Percentiles rank a stretch among this genome's conserved stretches.
These are phyloP conservation scores for Drosophila lini DNA, from an alignment of 1,140 invertebrate genomes.

Conservation along the genomic window DNA sequence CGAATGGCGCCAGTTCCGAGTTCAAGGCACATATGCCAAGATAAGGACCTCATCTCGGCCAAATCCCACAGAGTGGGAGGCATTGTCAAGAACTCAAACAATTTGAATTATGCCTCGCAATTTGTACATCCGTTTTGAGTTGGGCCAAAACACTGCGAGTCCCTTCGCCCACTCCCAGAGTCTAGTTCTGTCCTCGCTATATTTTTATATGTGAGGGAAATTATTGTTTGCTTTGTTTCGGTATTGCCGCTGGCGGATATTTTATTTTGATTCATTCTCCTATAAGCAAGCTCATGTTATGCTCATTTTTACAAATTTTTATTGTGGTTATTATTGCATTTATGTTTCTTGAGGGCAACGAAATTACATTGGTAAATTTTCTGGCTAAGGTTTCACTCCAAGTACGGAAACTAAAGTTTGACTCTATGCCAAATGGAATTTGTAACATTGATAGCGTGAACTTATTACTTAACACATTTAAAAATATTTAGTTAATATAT, in stretches of 20 bases:
- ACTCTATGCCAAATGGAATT: not conserved
- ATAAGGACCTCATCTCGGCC: constrained; percentile 46
- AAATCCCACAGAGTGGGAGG: constrained; percentile 7
- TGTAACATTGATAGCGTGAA: not conserved
- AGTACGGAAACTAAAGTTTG: not conserved
- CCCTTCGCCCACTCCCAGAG: constrained; percentile 7
- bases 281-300: constrained; percentile 27
- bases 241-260: constrained; percentile 59
- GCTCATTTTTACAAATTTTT: constrained; percentile 64
- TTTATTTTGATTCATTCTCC: constrained; percentile 40
- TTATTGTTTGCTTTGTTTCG: constrained; percentile 78
- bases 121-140: constrained; percentile 80
- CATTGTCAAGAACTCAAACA: constrained; percentile 81
- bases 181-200: constrained; percentile 9
- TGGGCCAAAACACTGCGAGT: constrained; percentile 37
- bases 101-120: constrained; percentile 84
- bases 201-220: constrained; percentile 68
- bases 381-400: not conserved
- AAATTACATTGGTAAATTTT: constrained; percentile 13
- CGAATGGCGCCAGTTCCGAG: constrained; percentile 46
- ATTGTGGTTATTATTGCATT: constrained; percentile 80
- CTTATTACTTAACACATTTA: not conserved
- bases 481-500: not conserved
- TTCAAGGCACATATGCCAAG: constrained; percentile 54
- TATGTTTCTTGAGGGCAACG: constrained; percentile 1